Percentiles rank a stretch among this genome's conserved stretches.
Evolutionary conservation across 1,140 invertebrate genomes (phyloP).

Genomic region (Carposina sasakii): DNA sequence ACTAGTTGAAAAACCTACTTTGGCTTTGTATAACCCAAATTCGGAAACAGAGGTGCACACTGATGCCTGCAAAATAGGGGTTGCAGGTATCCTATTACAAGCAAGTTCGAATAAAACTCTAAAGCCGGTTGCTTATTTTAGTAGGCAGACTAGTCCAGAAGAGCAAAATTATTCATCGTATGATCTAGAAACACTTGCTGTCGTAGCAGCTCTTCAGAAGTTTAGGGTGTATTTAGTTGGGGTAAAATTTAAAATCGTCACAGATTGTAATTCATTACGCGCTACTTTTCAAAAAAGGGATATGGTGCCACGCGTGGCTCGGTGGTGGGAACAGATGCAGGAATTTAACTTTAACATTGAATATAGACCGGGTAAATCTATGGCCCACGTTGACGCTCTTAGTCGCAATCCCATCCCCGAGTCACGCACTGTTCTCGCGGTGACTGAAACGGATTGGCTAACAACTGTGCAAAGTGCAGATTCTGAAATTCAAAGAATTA

Average conservation of each 20-base stretch:
- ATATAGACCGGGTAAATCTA: constrained; percentile 31
- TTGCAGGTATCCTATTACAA: constrained; percentile 8
- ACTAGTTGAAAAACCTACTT: not conserved
- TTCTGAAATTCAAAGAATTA: constrained; percentile 12
- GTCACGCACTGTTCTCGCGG: not conserved
- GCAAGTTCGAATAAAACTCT: too few relatives aligned
- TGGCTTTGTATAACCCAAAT: constrained; percentile 2
- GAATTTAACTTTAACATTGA: constrained; percentile 34
- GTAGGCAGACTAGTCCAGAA: too few relatives aligned
- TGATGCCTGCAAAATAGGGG: constrained; percentile 10
- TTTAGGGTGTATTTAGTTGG: too few relatives aligned
- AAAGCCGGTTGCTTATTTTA: too few relatives aligned
- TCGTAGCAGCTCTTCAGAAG: too few relatives aligned
- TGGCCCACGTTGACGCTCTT: constrained; percentile 36
- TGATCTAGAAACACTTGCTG: too few relatives aligned
- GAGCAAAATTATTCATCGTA: too few relatives aligned
- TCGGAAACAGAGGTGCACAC: constrained; percentile 4
- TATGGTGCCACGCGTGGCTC: constrained; percentile 28
- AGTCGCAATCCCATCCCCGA: too few relatives aligned
- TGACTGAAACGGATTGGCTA: constrained; percentile 17
- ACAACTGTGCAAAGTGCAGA: constrained; percentile 21
- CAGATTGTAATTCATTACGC: too few relatives aligned
- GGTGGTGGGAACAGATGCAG: constrained; percentile 39
- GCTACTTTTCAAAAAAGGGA: constrained; percentile 19
- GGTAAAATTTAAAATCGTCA: too few relatives aligned